Percentiles rank a stretch among this genome's conserved stretches.
phyloP scores from a whole-genome alignment of 1,140 invertebrate species.

The Cydia fagiglandana region DNA sequence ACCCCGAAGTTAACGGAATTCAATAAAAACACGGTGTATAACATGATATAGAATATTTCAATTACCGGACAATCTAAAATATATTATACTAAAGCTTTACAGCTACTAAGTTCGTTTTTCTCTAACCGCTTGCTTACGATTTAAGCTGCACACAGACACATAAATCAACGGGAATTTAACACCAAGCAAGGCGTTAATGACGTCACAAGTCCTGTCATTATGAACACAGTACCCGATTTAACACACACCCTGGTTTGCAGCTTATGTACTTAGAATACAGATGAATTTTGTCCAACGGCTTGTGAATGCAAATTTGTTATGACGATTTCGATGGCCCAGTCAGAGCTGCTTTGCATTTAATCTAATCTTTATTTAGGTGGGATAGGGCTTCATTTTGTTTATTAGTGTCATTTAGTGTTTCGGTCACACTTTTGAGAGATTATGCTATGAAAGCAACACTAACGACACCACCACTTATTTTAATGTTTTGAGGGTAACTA shows the following conservation, averaged over 20 bases:
- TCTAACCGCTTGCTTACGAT: neutral
- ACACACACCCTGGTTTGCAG: neutral
- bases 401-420: neutral
- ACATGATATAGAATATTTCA: neutral
- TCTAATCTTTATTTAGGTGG: neutral
- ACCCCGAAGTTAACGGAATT: too few species aligned
- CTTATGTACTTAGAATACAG: neutral
- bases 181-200: slow-evolving; percentile 22
- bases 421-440: neutral
- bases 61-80: neutral
- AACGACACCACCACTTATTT: neutral
- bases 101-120: neutral
- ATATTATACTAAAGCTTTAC: neutral
- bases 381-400: neutral
- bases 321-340: neutral
- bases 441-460: slow-evolving; percentile 15
- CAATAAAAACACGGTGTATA: too few species aligned
- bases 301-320: neutral
- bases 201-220: slow-evolving; percentile 23
- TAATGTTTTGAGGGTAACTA: neutral
- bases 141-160: slow-evolving; percentile 19
- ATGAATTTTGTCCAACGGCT: neutral
- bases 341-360: neutral
- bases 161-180: slow-evolving; percentile 25
- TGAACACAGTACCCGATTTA: neutral